A percentile compares a stretch with the other conserved stretches of the same genome.
phyloP scores from a whole-genome alignment of 2,113 vertebrate genomes.

The Oryzias melastigma region DNA sequence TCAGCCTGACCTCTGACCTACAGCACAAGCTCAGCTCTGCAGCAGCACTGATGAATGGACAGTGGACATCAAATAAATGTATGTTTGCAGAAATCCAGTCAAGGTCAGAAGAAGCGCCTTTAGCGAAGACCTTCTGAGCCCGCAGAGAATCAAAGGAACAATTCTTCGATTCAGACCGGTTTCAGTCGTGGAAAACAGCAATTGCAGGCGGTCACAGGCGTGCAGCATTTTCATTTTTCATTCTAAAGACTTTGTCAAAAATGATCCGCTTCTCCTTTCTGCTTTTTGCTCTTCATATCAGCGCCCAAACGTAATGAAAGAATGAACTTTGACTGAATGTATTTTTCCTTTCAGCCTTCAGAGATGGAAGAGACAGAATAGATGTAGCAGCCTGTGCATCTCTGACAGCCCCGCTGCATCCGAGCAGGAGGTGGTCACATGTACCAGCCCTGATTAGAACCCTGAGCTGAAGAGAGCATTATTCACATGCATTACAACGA shows the following conservation, averaged over 20 bases:
- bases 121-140: background rate
- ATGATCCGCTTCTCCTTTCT: conserved; percentile 29
- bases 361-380: conserved; percentile 48
- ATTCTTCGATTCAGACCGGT: conserved; percentile 2
- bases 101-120: too few relatives aligned
- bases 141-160: background rate
- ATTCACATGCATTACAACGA: conserved; percentile 46
- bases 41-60: too few relatives aligned
- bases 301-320: conserved; percentile 26
- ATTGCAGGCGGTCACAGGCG: background rate
- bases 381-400: conserved; percentile 52
- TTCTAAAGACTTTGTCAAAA: conserved; percentile 24
- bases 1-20: too few relatives aligned
- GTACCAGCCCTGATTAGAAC: conserved; percentile 45
- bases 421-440: conserved; percentile 24
- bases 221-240: background rate
- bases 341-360: conserved; percentile 54
- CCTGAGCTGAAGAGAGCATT: conserved; percentile 53
- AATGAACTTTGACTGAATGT: conserved; percentile 46
- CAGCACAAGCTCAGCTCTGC: too few relatives aligned
- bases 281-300: conserved; percentile 25
- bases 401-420: conserved; percentile 48
- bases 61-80: too few relatives aligned
- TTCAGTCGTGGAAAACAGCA: conserved; percentile 6
- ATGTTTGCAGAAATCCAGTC: too few relatives aligned